Conservation (phyloP, 2,797 vertebrate genomes). For the Poecilia gillii region DNA sequence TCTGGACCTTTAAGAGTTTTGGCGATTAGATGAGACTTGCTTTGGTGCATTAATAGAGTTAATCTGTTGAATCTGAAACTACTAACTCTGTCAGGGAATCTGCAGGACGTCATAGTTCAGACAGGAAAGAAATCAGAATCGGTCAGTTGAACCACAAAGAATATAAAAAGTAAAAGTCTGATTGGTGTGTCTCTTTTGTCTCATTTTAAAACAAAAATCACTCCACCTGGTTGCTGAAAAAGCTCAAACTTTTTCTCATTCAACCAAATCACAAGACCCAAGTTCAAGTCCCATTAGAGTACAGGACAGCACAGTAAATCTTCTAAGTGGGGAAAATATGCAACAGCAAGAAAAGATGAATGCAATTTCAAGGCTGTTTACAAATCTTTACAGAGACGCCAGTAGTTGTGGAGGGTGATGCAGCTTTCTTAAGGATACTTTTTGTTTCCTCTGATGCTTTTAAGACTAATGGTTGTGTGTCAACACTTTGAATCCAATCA, state of each 20-base stretch:
- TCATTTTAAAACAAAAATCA: background rate
- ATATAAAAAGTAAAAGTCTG: background rate
- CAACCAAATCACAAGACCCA: background rate
- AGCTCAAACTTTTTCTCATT: background rate
- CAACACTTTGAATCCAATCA: constrained; percentile 7
- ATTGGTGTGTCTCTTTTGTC: background rate
- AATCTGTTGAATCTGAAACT: background rate
- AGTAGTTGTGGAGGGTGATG: background rate
- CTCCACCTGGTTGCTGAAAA: background rate
- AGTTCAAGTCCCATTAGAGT: background rate
- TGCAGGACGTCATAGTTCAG: background rate
- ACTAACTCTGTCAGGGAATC: background rate
- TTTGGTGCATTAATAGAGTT: background rate
- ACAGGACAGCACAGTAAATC: background rate
- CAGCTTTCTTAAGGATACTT: background rate
- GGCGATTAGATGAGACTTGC: background rate
- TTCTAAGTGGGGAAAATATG: background rate
- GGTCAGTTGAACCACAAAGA: background rate
- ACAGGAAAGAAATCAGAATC: background rate
- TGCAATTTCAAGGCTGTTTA: background rate
- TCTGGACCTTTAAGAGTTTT: background rate
- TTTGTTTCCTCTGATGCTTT: background rate
- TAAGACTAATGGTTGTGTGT: background rate
- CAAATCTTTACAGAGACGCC: background rate
- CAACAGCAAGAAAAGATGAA: background rate